Evolutionary conservation across 2,797 vertebrate species (phyloP).

Genomic region (Furcifer pardalis): DNA sequence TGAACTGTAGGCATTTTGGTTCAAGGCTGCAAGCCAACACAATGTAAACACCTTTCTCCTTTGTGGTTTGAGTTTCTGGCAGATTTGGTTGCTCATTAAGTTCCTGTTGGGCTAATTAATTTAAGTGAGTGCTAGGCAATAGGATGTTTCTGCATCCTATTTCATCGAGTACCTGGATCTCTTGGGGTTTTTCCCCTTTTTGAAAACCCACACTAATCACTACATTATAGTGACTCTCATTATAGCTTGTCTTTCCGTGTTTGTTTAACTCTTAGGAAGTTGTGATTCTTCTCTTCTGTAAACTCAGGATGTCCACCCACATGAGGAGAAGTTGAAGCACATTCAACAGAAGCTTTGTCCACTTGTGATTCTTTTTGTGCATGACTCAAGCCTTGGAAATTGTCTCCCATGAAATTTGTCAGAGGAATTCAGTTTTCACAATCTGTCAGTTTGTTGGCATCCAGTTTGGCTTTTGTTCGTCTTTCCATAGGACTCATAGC

Average conservation of each 20-base stretch:
- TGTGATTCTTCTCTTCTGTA: slow-evolving; percentile 1
- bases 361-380: slow-evolving; percentile 22
- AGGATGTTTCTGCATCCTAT: slow-evolving; percentile 6
- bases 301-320: not conserved
- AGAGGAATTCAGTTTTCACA: slow-evolving; percentile 38
- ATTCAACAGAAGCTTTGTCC: slow-evolving; percentile 21
- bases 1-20: slow-evolving; percentile 23
- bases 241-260: not conserved
- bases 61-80: not conserved
- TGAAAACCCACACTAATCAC: not conserved
- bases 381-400: slow-evolving; percentile 12
- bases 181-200: rapidly evolving
- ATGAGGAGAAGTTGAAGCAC: slow-evolving; percentile 24
- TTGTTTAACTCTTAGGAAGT: slow-evolving; percentile 32
- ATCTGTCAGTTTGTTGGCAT: slow-evolving; percentile 24
- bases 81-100: slow-evolving; percentile 24
- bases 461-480: slow-evolving; percentile 17
- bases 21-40: not conserved
- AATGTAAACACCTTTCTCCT: not conserved
- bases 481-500: slow-evolving; percentile 26
- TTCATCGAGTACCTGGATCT: slow-evolving; percentile 9
- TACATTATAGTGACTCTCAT: not conserved
- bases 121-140: slow-evolving; percentile 14
- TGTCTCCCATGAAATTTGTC: not conserved
- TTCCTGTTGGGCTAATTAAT: not conserved